These are phyloP conservation scores for Mycetomoellerius zeteki DNA, from an alignment of 1,140 invertebrate genomes.

Conservation along the genomic window DNA sequence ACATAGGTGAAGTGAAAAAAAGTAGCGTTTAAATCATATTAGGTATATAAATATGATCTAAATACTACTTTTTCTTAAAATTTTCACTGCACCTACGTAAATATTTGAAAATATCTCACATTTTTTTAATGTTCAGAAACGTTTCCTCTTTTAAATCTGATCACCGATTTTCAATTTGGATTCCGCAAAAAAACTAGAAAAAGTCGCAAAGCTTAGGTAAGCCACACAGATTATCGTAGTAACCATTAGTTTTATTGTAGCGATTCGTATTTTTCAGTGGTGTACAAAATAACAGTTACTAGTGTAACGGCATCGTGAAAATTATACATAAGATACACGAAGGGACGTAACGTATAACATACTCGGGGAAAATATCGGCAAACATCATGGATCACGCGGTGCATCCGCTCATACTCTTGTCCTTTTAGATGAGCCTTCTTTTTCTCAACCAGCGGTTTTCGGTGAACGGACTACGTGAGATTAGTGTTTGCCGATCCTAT, in stretches of 20 bases:
- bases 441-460: not conserved
- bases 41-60: too few relatives aligned
- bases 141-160: too few relatives aligned
- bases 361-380: constrained; percentile 18
- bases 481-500: constrained; percentile 11
- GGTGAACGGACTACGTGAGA: constrained; percentile 31
- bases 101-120: too few relatives aligned
- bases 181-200: too few relatives aligned
- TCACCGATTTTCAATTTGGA: too few relatives aligned
- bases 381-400: constrained; percentile 27
- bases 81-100: too few relatives aligned
- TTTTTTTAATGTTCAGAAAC: too few relatives aligned
- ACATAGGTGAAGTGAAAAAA: too few relatives aligned
- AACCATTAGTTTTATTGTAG: not conserved
- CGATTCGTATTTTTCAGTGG: not conserved
- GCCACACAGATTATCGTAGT: too few relatives aligned
- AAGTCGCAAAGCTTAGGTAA: too few relatives aligned
- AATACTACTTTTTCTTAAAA: too few relatives aligned
- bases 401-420: not conserved
- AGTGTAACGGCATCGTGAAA: constrained; percentile 11
- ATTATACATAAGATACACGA: constrained; percentile 17
- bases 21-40: too few relatives aligned
- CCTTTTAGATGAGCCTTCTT: not conserved
- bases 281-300: not conserved
- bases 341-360: not conserved